phyloP scores from a whole-genome alignment of 1,140 invertebrate species.

The Bombus pyrosoma region DNA sequence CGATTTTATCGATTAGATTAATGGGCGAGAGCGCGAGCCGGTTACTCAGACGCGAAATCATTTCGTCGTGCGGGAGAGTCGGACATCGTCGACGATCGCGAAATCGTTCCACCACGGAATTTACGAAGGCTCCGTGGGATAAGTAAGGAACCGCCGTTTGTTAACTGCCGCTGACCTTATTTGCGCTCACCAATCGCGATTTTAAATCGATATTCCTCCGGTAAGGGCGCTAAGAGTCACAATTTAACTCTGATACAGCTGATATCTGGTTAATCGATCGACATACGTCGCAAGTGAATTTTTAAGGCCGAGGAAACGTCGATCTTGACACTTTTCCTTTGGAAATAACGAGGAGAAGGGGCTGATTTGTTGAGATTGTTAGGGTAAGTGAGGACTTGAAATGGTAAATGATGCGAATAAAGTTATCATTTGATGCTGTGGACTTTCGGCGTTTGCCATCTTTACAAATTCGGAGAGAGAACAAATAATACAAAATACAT shows the following conservation, averaged over 20 bases:
- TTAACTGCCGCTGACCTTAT: conserved; percentile 11
- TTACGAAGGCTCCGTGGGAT: conserved; percentile 45
- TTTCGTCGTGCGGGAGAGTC: conserved; percentile 44
- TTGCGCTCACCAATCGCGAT: background rate
- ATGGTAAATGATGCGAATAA: too few relatives aligned
- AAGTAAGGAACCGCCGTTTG: conserved; percentile 47
- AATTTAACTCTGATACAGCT: background rate
- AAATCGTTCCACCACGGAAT: conserved; percentile 21
- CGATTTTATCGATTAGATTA: conserved; percentile 72
- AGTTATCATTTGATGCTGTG: too few relatives aligned
- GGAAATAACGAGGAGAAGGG: too few relatives aligned
- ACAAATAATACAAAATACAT: too few relatives aligned
- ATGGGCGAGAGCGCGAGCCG: conserved; percentile 64
- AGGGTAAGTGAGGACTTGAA: too few relatives aligned
- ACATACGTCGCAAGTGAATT: background rate
- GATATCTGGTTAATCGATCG: background rate
- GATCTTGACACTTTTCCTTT: background rate
- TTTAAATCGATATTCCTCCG: conserved; percentile 18
- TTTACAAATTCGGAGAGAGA: too few relatives aligned
- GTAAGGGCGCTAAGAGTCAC: background rate
- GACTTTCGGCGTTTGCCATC: too few relatives aligned
- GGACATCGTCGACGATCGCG: conserved; percentile 43
- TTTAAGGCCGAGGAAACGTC: background rate
- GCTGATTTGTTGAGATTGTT: too few relatives aligned
- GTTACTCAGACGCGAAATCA: conserved; percentile 57